Base-by-base conservation (phyloP, 2,797 vertebrate genomes). In the Pipistrellus nathusii region DNA sequence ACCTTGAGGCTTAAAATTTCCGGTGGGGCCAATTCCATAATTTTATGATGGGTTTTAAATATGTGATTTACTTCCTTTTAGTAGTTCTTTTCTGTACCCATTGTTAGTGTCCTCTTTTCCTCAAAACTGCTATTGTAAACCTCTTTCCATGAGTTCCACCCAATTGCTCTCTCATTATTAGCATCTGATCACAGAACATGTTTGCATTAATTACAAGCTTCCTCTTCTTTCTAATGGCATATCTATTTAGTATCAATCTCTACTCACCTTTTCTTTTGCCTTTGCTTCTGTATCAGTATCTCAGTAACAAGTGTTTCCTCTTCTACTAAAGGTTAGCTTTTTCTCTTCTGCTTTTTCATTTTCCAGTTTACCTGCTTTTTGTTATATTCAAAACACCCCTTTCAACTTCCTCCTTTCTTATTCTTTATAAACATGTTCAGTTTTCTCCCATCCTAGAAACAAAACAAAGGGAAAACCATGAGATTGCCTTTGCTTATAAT, bases 321-420 rank as follows among this genome's bases (percentile, higher is more conserved):
- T 91, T 69, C 20, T 71, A 41, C 10, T 57, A 80, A 91, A 88
- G 18, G n/a, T 83, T 76, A 69, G 7, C 20, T 85, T 92, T 85
- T 69, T 41, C 32, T 55, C 21, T 30, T 55, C 21, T 75, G 20
- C 20, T 81, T 25, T 46, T 0, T 14, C 55, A 73, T 68, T 93
- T 93, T 80, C 35, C 64, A 78, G 7, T 48, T 76, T 82, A 71
- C 46, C 30, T 55, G 9, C 6, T 68, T 85, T 94, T 88, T 69
- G 21, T 17, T 46, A 0, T 69, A 55, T 62, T 7, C 44, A 20
- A 91, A 91, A 71, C 11, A 38, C 35, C 2, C 14, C 20, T 66
- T 5, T 64, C 8, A n/a, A 12, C 27, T 77, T 72, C 46, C 17
- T 90, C n/a, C n/a, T 91, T 78, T 90, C 15, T 80, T 73, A 86